Percentiles rank a stretch among this genome's conserved stretches.
These are phyloP conservation scores for Chouioia cunea DNA, from an alignment of 2,888 invertebrate species.

Conservation along the genomic window DNA sequence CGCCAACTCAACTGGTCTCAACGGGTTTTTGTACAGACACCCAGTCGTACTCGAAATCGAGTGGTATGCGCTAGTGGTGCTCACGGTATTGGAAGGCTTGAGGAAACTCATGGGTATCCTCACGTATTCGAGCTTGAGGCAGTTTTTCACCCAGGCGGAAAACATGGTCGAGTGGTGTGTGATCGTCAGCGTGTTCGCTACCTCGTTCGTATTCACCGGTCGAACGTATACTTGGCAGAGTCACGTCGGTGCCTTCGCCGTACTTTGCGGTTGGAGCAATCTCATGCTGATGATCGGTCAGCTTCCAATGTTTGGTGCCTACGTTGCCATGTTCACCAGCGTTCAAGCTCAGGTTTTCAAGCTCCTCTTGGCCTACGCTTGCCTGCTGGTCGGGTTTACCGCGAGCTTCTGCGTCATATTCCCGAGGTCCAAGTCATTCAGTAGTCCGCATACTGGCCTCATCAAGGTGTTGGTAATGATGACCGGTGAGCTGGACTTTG, in stretches of 20 bases:
- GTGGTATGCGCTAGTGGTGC: constrained; percentile 84
- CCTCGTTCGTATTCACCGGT: constrained; percentile 85
- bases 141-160: constrained; percentile 86
- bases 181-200: constrained; percentile 85
- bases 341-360: constrained; percentile 90
- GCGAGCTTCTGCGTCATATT: constrained; percentile 91
- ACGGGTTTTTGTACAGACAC: constrained; percentile 80
- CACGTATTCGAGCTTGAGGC: constrained; percentile 84
- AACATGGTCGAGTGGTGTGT: constrained; percentile 92
- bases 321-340: constrained; percentile 91
- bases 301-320: constrained; percentile 88
- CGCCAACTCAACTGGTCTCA: constrained; percentile 77
- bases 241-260: constrained; percentile 88
- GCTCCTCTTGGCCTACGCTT: constrained; percentile 86
- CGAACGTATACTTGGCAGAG: constrained; percentile 86
- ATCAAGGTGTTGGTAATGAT: constrained; percentile 90
- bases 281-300: constrained; percentile 93
- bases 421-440: constrained; percentile 84
- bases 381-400: constrained; percentile 87
- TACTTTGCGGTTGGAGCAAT: constrained; percentile 89
- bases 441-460: constrained; percentile 86
- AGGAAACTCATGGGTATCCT: constrained; percentile 86
- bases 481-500: constrained; percentile 87
- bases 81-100: constrained; percentile 84
- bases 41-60: constrained; percentile 85